These are phyloP conservation scores for Echinops telfairi DNA, from an alignment of 2,113 vertebrate species.

Conservation along the genomic window DNA sequence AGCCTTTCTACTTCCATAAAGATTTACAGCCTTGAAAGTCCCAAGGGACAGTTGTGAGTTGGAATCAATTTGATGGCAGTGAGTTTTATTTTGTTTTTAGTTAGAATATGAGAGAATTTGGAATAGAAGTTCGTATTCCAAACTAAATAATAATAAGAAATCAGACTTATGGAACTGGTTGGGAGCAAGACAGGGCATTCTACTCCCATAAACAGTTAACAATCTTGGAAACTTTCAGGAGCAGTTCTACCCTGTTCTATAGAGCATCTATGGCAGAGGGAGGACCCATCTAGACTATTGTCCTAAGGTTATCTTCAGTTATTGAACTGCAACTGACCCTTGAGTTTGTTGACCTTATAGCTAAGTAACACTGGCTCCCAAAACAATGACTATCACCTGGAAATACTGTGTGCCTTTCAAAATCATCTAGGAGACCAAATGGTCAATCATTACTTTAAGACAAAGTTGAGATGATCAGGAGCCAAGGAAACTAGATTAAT, in stretches of 20 bases:
- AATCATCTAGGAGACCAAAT: neutral
- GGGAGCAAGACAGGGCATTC: neutral
- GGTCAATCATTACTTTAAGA: neutral
- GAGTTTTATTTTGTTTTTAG: too few relatives aligned
- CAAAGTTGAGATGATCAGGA: neutral
- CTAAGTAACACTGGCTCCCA: neutral
- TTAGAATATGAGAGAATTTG: neutral
- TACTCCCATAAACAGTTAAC: too few relatives aligned
- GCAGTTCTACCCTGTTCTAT: too few relatives aligned
- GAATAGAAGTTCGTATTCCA: neutral
- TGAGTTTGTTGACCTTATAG: neutral
- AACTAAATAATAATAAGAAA: neutral
- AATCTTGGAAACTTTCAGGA: too few relatives aligned
- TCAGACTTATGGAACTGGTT: neutral
- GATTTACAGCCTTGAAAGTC: too few relatives aligned
- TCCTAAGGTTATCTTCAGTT: neutral
- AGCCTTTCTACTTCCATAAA: too few relatives aligned
- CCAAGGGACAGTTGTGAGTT: too few relatives aligned
- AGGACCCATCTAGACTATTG: neutral
- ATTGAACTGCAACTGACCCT: neutral
- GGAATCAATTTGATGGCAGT: too few relatives aligned
- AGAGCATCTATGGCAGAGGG: too few relatives aligned
- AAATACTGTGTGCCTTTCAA: neutral
- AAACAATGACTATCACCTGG: neutral
- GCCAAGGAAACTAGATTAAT: neutral